phyloP scores from a whole-genome alignment of 2,113 vertebrate genomes.

The Papio anubis region DNA sequence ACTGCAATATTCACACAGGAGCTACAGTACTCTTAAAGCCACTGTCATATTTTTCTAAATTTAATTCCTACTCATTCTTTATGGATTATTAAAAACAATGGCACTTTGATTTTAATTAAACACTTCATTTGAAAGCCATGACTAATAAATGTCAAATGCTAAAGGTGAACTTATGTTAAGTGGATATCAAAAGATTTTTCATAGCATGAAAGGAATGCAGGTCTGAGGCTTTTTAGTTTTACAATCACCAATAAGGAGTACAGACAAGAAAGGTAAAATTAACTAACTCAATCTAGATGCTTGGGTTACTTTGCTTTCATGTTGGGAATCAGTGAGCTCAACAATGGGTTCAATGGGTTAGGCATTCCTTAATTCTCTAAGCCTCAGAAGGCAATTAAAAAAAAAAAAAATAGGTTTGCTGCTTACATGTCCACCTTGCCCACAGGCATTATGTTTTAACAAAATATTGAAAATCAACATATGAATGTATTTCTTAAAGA shows the following conservation, averaged over 20 bases:
- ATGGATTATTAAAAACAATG: slow-evolving; percentile 75
- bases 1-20: slow-evolving; percentile 29
- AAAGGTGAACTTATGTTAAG: slow-evolving; percentile 75
- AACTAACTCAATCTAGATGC: neutral
- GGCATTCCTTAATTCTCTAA: neutral
- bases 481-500: slow-evolving; percentile 6
- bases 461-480: neutral
- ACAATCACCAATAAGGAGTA: slow-evolving; percentile 24
- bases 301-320: neutral
- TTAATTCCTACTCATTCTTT: slow-evolving; percentile 75
- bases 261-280: neutral
- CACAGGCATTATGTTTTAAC: neutral
- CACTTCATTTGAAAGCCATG: slow-evolving; percentile 74
- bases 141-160: slow-evolving; percentile 81
- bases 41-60: neutral
- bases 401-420: neutral
- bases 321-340: neutral
- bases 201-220: slow-evolving; percentile 57
- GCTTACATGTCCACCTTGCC: neutral
- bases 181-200: slow-evolving; percentile 58
- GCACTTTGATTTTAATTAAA: slow-evolving; percentile 83
- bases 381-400: neutral
- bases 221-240: slow-evolving; percentile 41
- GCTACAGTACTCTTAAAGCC: slow-evolving; percentile 29
- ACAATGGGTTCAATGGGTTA: neutral